Evolutionary conservation across 2,888 invertebrate genomes (phyloP).

Genomic region (Tortrix viridana): DNA sequence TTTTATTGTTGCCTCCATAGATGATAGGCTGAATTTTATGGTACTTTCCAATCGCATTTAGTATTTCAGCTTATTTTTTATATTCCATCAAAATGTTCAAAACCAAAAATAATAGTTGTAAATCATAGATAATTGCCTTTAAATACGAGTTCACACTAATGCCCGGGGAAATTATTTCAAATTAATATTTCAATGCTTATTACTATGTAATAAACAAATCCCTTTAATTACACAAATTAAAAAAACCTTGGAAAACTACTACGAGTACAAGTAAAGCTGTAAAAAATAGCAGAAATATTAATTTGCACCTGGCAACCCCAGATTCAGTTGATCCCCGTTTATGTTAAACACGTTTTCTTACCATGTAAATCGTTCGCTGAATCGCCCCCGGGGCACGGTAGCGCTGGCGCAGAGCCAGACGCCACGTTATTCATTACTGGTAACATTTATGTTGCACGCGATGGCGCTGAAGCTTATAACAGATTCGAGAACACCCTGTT

Average conservation of each 20-base stretch:
- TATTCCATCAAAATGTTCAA: too few species aligned
- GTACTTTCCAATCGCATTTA: too few species aligned
- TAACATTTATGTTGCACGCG: conserved; percentile 16
- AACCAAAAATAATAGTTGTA: too few species aligned
- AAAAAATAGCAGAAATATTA: conserved; percentile 23
- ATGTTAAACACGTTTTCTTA: conserved; percentile 36
- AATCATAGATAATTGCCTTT: too few species aligned
- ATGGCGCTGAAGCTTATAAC: background rate
- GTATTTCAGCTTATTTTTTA: too few species aligned
- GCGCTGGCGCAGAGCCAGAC: conserved; percentile 27
- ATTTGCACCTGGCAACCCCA: conserved; percentile 34
- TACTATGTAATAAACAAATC: too few species aligned
- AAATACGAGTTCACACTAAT: too few species aligned
- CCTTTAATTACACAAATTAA: background rate
- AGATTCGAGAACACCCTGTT: conserved; percentile 1
- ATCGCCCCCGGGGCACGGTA: conserved; percentile 27
- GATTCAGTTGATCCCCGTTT: conserved; percentile 30
- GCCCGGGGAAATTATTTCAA: too few species aligned
- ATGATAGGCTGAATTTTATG: too few species aligned
- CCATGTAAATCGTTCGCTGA: conserved; percentile 30
- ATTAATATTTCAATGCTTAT: too few species aligned
- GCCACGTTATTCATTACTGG: conserved; percentile 30
- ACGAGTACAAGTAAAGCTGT: too few species aligned
- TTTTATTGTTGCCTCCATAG: too few species aligned
- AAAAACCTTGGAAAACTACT: background rate